phyloP scores from a whole-genome alignment of 1,140 invertebrate genomes.

The Drosophila saltans region DNA sequence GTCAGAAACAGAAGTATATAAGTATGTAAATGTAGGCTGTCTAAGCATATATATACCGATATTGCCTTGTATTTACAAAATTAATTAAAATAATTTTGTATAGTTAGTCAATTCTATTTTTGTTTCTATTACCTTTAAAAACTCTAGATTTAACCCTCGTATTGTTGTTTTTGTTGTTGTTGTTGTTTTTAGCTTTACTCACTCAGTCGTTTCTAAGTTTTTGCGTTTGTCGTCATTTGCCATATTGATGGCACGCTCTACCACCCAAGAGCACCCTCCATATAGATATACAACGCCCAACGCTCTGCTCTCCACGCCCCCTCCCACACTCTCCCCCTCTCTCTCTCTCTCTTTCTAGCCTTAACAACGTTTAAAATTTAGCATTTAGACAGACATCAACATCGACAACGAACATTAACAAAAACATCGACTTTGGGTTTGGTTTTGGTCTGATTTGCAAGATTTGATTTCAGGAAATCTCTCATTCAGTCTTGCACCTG shows the following conservation, averaged over 20 bases:
- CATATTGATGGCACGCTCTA: constrained; percentile 77
- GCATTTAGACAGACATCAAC: constrained; percentile 38
- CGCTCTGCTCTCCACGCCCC: too few relatives aligned
- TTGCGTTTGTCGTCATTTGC: constrained; percentile 75
- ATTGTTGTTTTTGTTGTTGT: constrained; percentile 3
- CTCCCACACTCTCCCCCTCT: background rate
- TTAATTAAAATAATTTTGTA: too few relatives aligned
- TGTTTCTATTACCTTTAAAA: background rate
- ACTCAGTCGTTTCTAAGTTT: constrained; percentile 71
- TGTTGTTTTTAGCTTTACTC: constrained; percentile 47
- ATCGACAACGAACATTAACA: constrained; percentile 22
- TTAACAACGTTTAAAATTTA: constrained; percentile 63
- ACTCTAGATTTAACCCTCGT: constrained; percentile 20
- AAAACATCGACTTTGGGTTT: constrained; percentile 56
- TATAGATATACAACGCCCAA: too few relatives aligned
- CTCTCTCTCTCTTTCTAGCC: background rate
- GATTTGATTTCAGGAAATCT: constrained; percentile 82
- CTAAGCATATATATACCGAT: too few relatives aligned
- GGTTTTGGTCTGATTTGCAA: constrained; percentile 79
- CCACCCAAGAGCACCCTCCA: constrained; percentile 42
- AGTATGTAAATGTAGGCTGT: too few relatives aligned
- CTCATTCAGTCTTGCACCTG: constrained; percentile 45
- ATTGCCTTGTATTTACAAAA: too few relatives aligned
- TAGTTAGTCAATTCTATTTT: background rate
- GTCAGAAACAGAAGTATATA: too few relatives aligned